Evolutionary conservation across 2,113 vertebrate genomes (phyloP).

Genomic region (Sardina pilchardus): DNA sequence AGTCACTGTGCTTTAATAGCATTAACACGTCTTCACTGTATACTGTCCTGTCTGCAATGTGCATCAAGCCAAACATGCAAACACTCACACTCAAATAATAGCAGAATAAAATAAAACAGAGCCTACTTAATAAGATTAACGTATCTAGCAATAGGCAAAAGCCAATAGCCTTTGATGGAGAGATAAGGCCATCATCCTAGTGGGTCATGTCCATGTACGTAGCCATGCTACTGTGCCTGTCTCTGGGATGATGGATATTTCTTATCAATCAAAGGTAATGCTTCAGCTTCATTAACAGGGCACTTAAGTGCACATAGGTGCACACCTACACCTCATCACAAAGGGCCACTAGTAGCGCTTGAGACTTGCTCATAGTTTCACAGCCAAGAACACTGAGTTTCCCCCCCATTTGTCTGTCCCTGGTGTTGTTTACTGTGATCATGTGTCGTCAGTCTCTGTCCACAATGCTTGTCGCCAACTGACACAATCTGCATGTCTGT

Average conservation of each 20-base stretch:
- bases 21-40: not conserved
- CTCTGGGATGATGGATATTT: conserved; percentile 10
- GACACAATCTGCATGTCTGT: not conserved
- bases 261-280: not conserved
- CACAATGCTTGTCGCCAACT: not conserved
- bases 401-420: not conserved
- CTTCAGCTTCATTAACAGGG: not conserved
- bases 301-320: not conserved
- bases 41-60: not conserved
- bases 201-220: not conserved
- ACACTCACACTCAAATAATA: not conserved
- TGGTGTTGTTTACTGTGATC: not conserved
- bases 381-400: not conserved
- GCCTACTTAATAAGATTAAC: not conserved
- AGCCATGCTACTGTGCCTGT: not conserved
- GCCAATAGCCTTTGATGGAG: not conserved
- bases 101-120: not conserved
- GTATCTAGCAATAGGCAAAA: not conserved
- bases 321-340: not conserved
- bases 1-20: conserved; percentile 10
- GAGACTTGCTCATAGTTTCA: not conserved
- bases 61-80: not conserved
- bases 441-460: not conserved
- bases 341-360: not conserved
- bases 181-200: not conserved